phyloP scores from a whole-genome alignment of 2,797 vertebrate genomes.

The Hyperoplus immaculatus region DNA sequence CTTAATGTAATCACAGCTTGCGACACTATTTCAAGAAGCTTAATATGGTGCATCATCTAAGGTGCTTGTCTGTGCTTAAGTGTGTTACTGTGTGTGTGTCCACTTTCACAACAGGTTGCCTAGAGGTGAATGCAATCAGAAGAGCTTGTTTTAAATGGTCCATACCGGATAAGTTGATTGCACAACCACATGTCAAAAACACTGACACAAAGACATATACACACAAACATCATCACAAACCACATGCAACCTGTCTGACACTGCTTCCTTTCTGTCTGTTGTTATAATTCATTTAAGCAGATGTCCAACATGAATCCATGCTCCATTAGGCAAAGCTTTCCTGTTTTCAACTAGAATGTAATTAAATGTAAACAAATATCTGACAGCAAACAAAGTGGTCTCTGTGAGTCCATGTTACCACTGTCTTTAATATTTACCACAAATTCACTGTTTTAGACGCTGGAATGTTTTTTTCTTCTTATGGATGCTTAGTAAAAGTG shows the following conservation, averaged over 20 bases:
- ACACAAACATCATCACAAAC: not conserved
- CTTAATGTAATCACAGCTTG: not conserved
- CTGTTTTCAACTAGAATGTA: conserved; percentile 54
- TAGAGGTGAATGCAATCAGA: conserved; percentile 22
- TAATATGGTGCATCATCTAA: not conserved
- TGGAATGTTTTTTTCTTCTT: not conserved
- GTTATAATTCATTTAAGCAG: conserved; percentile 59
- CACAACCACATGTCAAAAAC: not conserved
- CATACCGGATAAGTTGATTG: conserved; percentile 6
- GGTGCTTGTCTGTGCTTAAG: not conserved
- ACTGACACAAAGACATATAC: not conserved
- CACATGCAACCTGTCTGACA: conserved; percentile 5
- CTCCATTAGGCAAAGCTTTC: conserved; percentile 61
- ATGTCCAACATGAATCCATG: conserved; percentile 22
- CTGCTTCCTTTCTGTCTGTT: conserved; percentile 33
- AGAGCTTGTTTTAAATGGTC: conserved; percentile 1
- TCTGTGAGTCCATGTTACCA: not conserved
- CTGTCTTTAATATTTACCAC: conserved; percentile 35
- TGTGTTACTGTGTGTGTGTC: conserved; percentile 1
- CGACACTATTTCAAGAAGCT: conserved; percentile 4
- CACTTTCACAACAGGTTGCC: not conserved
- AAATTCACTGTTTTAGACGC: conserved; percentile 2
- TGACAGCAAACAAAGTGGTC: conserved; percentile 23
- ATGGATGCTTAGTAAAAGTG: conserved; percentile 3
- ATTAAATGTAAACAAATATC: conserved; percentile 60